A percentile compares a stretch with the other conserved stretches of the same genome.
Evolutionary conservation across 92 coral and sea anemone genomes (phyloP).

Genomic region (Epizoanthus stellaris): DNA sequence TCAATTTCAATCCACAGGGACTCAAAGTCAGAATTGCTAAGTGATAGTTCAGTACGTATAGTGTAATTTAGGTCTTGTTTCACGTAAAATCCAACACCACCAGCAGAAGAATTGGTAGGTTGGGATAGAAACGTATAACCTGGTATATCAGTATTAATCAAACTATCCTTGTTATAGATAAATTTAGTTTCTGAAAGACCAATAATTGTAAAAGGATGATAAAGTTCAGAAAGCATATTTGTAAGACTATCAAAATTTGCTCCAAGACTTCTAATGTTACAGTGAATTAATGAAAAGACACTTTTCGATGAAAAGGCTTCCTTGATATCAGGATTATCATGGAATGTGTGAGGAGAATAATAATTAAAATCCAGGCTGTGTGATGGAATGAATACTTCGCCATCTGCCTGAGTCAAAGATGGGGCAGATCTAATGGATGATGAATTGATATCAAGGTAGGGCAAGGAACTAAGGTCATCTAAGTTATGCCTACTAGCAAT

Average conservation of each 20-base stretch:
- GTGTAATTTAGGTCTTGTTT: slow-evolving; percentile 17
- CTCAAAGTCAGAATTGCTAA: slow-evolving; percentile 7
- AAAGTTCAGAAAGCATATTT: too few relatives aligned
- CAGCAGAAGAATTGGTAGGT: slow-evolving; percentile 24
- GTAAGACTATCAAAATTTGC: too few relatives aligned
- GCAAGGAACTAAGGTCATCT: slow-evolving; percentile 1
- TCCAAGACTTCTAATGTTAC: too few relatives aligned
- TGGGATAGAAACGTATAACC: slow-evolving; percentile 31
- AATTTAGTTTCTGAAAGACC: slow-evolving; percentile 31
- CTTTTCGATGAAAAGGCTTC: slow-evolving; percentile 22
- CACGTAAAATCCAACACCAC: slow-evolving; percentile 26
- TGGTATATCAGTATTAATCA: slow-evolving; percentile 24
- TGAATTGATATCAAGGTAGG: not conserved
- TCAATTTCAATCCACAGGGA: slow-evolving; percentile 24
- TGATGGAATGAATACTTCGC: not conserved
- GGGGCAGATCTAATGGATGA: not conserved
- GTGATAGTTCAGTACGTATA: slow-evolving; percentile 20
- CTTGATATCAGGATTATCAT: slow-evolving; percentile 33
- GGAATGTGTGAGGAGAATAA: slow-evolving; percentile 59
- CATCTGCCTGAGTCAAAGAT: slow-evolving; percentile 1
- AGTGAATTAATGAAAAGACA: too few relatives aligned
- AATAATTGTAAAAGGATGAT: not conserved
- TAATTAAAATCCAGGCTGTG: slow-evolving; percentile 44
- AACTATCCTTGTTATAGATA: slow-evolving; percentile 20
- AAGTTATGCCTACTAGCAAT: not conserved